Evolutionary conservation across 2,888 invertebrate genomes (phyloP).

Genomic region (Anthrax anthrax): DNA sequence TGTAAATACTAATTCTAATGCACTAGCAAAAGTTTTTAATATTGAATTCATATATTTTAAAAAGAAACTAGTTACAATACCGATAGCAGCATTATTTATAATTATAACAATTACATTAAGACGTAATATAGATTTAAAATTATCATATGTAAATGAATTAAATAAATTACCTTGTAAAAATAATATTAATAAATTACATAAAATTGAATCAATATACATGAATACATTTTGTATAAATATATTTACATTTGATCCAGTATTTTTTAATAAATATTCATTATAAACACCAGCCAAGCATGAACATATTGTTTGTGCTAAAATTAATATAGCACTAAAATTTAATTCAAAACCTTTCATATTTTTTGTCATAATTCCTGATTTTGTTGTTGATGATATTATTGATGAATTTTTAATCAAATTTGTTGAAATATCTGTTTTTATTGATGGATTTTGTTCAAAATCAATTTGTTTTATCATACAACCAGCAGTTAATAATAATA

Average conservation of each 20-base stretch:
- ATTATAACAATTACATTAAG: slow-evolving; percentile 66
- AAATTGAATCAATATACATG: slow-evolving; percentile 87
- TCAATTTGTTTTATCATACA: slow-evolving; percentile 78
- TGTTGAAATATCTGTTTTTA: background rate
- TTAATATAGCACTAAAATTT: slow-evolving; percentile 48
- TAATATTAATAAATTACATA: slow-evolving; percentile 73
- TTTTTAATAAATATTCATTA: slow-evolving; percentile 85
- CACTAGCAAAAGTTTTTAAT: slow-evolving; percentile 89
- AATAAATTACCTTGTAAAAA: slow-evolving; percentile 48
- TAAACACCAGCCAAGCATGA: slow-evolving; percentile 93
- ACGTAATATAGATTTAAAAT: slow-evolving; percentile 43
- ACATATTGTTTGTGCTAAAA: slow-evolving; percentile 68
- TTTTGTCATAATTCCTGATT: slow-evolving; percentile 15
- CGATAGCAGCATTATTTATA: slow-evolving; percentile 78
- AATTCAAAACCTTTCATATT: slow-evolving; percentile 35
- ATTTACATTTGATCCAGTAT: slow-evolving; percentile 66
- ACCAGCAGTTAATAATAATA: slow-evolving; percentile 72
- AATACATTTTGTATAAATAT: slow-evolving; percentile 89
- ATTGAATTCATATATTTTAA: slow-evolving; percentile 87
- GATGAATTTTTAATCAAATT: background rate
- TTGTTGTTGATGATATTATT: slow-evolving; percentile 3
- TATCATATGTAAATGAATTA: slow-evolving; percentile 43
- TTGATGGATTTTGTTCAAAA: slow-evolving; percentile 2
- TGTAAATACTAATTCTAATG: slow-evolving; percentile 79
- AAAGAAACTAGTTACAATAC: slow-evolving; percentile 88